Evolutionary conservation across 2,113 vertebrate species (phyloP), one percentile per base, ranked within the genome.

Genomic region (Gavialis gangeticus): DNA sequence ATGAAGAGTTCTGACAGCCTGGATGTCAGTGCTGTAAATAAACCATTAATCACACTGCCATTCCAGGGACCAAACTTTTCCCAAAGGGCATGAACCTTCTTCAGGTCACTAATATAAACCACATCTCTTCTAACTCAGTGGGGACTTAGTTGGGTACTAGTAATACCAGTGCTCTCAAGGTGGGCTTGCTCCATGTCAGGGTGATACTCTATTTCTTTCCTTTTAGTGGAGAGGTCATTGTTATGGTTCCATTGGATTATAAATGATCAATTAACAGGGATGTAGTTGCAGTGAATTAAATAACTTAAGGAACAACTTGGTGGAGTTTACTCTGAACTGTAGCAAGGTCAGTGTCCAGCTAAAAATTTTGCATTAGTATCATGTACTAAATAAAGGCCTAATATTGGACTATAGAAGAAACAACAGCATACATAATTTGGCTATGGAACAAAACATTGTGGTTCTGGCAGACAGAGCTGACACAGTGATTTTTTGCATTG

Each of bases 51-150:
- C 98, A 98, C 97, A 62, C 94, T 97, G 98, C 97, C 96, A 97
- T 98, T 97, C 87, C 96, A 95, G 94, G 97, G 92, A 97, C 97
- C 97, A 94, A 92, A 96, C 97, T 96, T 97, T 97, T 97, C 97
- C 97, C 97, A 97, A 91, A 97, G 98, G 98, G 97, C 97, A 98
- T 97, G 98, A 98, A 98, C 98, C 97, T 98, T 98, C 97, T 97
- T 91, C 97, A 98, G 98, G 98, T 98, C 98, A 97, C 98, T 98
- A 98, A 98, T 97, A 98, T 97, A 98, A 98, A 98, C 98, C 98
- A 98, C 97, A 98, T 97, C 98, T 97, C 94, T 85, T 82, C 96
- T 92, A 97, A 97, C 96, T 94, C 82, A 0, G 66, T 12, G 85
- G 87, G 91, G 90, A 97, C 95, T 94, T 80, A 0, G 66, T 12